phyloP scores from a whole-genome alignment of 37 sponge, comb jelly and placozoan genomes.

The Aphrocallistes beatrix region DNA sequence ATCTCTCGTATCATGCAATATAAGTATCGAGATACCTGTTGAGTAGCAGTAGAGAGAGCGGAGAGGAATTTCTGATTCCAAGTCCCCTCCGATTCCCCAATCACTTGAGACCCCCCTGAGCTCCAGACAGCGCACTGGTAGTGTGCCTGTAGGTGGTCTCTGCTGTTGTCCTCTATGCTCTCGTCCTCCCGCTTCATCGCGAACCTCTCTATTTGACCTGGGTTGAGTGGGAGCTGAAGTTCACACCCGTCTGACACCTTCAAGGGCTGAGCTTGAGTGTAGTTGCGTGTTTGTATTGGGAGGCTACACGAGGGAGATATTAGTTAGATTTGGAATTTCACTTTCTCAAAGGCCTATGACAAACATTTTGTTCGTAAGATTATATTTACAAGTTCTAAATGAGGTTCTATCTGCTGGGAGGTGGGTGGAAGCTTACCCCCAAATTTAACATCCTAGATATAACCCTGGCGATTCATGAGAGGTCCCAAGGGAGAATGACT shows the following conservation, averaged over 20 bases:
- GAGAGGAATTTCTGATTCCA: background rate
- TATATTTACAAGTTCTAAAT: too few species aligned
- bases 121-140: conserved; percentile 3
- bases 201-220: background rate
- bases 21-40: background rate
- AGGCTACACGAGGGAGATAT: too few species aligned
- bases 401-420: too few species aligned
- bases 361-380: too few species aligned
- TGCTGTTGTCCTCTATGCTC: background rate
- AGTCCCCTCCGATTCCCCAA: background rate
- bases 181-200: background rate
- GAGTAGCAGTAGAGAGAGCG: background rate
- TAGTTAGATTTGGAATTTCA: too few species aligned
- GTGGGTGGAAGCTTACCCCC: too few species aligned
- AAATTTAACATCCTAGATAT: too few species aligned
- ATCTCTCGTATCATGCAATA: too few species aligned
- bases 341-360: too few species aligned
- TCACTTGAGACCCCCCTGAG: background rate
- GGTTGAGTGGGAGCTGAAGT: background rate
- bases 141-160: background rate
- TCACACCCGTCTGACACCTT: background rate
- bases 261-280: background rate
- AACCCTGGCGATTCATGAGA: too few species aligned
- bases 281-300: background rate
- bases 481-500: too few species aligned